These are phyloP conservation scores for Phataginus tetradactyla DNA, from an alignment of 2,797 vertebrate genomes.

Conservation along the genomic window DNA sequence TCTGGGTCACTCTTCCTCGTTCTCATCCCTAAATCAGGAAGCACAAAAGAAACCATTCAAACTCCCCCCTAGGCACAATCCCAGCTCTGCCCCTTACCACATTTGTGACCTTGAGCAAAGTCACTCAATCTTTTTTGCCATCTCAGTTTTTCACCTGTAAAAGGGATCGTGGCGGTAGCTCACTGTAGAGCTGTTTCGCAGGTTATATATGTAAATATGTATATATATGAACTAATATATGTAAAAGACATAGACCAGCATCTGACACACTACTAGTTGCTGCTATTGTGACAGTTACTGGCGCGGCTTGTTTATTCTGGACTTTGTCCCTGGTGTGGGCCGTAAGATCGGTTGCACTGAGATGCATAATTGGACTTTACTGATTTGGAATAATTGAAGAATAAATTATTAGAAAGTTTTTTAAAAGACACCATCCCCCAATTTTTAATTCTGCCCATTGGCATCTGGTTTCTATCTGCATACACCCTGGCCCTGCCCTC, in stretches of 20 bases:
- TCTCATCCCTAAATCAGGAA: not conserved
- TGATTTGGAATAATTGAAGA: not conserved
- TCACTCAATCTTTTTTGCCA: not conserved
- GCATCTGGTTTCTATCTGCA: not conserved
- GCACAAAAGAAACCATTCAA: not conserved
- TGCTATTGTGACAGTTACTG: not conserved
- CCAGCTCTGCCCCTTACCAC: not conserved
- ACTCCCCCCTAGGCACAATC: not conserved
- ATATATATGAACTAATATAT: not conserved
- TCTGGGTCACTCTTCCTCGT: not conserved
- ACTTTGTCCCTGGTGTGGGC: not conserved
- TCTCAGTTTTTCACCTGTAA: not conserved
- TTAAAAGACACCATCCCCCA: not conserved
- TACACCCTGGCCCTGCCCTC: not conserved
- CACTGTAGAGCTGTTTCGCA: not conserved
- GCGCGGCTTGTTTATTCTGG: not conserved
- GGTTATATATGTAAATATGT: not conserved
- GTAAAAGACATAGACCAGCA: not conserved
- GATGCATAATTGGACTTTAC: not conserved
- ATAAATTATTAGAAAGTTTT: conserved; percentile 12
- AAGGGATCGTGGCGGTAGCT: not conserved
- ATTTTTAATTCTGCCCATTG: not conserved
- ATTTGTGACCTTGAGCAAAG: not conserved
- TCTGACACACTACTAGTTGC: not conserved
- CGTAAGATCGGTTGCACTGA: not conserved